Base-by-base conservation (phyloP, 2,113 vertebrate genomes). In the Paedocypris sp. region DNA sequence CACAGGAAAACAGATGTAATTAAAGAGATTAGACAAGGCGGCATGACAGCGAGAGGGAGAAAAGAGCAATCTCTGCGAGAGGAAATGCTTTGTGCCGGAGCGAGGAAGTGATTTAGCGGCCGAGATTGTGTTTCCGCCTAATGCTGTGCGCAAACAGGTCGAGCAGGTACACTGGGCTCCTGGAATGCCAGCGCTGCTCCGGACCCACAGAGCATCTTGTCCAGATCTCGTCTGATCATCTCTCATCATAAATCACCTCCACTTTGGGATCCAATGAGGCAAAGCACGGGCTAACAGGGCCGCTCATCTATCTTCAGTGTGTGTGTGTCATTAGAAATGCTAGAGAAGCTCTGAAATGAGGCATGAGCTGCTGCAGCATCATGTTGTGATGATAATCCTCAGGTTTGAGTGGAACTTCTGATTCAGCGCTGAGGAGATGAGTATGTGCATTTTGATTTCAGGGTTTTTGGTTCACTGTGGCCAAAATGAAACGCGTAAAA, bases 1-100 rank as follows among this genome's bases (percentile, higher is more conserved):
- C 71, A 75, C 64, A 75, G 75, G 80, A 77, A 82, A 77, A 80
- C 78, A 83, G 85, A 82, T 81, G 69, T 82, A 86, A 84, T 85
- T 83, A 81, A 84, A 86, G 81, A 81, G 85, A 85, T 86, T 85
- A 83, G 78, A 79, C 82, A 80, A 54, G 64, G 46, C 51, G 52
- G 62, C 42, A 31, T n/a, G 15, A 20, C 45, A 47, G 23, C n/a
- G n/a, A 28, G 45, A 13, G 57, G 41, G 48, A 58, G 59, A 48
- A 69, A 69, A 53, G 63, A 66, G 49, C 57, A 59, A 41, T 62
- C 49, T 47, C 19, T 18, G 29, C 33, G 43, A 41, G 22, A 43
- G 59, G 39, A 51, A 39, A 29, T 43, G 38, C 43, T 43, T 36
- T 43, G 41, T 13, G 35, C 18, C 51, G 6, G 43, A 47, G 23